These are phyloP conservation scores for Paramormyrops hopkinsi DNA, from an alignment of 2,797 vertebrate genomes.

Conservation along the genomic window DNA sequence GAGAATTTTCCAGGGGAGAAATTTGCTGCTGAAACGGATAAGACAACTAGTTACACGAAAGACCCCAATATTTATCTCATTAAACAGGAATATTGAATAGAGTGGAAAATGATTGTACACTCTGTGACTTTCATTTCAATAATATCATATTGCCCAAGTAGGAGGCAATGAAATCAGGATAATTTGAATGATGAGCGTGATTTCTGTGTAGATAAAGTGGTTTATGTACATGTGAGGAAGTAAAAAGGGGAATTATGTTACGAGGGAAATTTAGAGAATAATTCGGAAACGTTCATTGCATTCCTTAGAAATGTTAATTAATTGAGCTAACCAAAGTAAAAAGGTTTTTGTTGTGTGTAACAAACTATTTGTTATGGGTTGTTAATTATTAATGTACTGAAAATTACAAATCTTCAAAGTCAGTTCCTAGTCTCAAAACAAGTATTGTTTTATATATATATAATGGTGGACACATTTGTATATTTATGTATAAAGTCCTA, in stretches of 20 bases:
- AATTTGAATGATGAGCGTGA: neutral
- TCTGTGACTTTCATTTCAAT: neutral
- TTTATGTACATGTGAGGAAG: neutral
- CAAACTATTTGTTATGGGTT: neutral
- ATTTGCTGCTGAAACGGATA: neutral
- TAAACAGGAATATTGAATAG: constrained; percentile 2
- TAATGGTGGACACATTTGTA: neutral
- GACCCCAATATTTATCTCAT: neutral
- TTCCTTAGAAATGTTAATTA: neutral
- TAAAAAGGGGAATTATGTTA: neutral
- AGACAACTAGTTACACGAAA: neutral
- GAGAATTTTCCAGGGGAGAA: neutral
- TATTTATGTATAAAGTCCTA: neutral
- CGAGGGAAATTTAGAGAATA: neutral
- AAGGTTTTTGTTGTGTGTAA: neutral
- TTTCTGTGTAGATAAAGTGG: neutral
- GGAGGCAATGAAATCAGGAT: neutral
- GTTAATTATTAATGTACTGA: neutral
- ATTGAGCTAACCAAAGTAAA: neutral
- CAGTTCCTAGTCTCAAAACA: neutral
- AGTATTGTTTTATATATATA: neutral
- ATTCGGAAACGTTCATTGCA: neutral
- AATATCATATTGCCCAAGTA: neutral
- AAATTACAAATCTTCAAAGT: neutral
- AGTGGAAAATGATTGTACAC: neutral